Conservation (phyloP, 2,113 vertebrate species). For the Willisornis vidua region DNA sequence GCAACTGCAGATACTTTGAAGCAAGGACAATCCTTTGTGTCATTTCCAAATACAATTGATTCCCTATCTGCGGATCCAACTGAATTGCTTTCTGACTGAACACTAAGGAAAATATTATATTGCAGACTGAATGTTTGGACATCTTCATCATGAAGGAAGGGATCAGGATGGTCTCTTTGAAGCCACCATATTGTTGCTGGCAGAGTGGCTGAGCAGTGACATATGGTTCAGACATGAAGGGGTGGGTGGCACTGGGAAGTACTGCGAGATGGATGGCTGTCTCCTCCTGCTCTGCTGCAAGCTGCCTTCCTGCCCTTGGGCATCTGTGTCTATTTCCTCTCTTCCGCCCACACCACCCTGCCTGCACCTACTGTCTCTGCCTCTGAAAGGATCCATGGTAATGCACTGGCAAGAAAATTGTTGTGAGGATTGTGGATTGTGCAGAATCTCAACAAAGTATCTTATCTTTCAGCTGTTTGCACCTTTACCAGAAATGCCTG, state of each 20-base stretch:
- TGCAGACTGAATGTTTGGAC: neutral
- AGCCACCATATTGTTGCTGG: neutral
- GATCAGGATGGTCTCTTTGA: neutral
- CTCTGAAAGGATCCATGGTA: neutral
- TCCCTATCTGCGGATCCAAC: neutral
- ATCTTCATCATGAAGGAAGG: neutral
- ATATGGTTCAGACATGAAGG: neutral
- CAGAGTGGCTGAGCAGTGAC: neutral
- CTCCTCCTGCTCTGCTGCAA: neutral
- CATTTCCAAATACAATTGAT: neutral
- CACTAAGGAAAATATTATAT: neutral
- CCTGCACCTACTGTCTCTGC: neutral
- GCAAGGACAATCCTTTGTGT: neutral
- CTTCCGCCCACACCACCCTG: rapidly evolving
- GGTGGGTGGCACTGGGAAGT: neutral
- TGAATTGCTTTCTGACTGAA: neutral
- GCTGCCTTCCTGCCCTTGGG: rapidly evolving
- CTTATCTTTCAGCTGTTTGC: rapidly evolving
- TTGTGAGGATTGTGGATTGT: neutral
- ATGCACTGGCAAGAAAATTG: neutral
- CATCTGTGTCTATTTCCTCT: rapidly evolving
- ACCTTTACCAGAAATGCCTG: neutral
- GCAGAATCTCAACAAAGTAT: neutral
- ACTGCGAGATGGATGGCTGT: rapidly evolving
- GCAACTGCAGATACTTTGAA: neutral